Evolutionary conservation across 2,888 invertebrate genomes (phyloP), one percentile per base, ranked within the genome.

Genomic region (Lithosia quadra): DNA sequence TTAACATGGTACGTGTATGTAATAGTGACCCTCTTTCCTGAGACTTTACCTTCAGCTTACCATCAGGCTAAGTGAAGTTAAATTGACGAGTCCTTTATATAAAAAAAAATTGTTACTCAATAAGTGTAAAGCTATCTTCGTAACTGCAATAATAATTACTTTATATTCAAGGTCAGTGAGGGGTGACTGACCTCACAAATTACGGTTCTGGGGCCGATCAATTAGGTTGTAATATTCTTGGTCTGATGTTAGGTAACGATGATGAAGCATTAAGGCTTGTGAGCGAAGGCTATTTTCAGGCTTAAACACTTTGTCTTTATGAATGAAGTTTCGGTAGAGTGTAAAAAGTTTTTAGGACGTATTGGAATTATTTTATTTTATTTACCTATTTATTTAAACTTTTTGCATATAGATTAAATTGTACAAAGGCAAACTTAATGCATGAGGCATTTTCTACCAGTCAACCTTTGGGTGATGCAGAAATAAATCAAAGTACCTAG

Each of bases 131-230:
- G 33, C 21, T 49, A 59, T 65, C 64, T 65, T 43, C 8, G 15
- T 24, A 58, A 67, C 15, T 49, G 61, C 58, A 69, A 69, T 65
- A 76, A 57, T 63, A 53, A 81, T 68, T 63, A 53, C 34, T 65
- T 71, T 24, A 57, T 63, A 74, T 80, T 72, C 62, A 68, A 78
- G 65, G 57, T 36, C 43, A 57, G 68, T n/a, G n/a, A 56, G 69
- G 62, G 72, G 69, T 78, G 63, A 58, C 43, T 68, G 68, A 65
- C 69, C 81, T 43, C 21, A 65, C 69, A 78, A 78, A 81, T 78
- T 64, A 69, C 63, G 81, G 76, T 68, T 13, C 65, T 63, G 21
- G 65, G 59, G 66, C 62, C 70, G 55, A 71, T 78, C 76, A 71
- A 61, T 81, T 75, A 7, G n/a, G 63, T 63, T 67, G 62, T 74